Conservation (phyloP, 92 coral and sea anemone species). For the Micromussa lordhowensis region DNA sequence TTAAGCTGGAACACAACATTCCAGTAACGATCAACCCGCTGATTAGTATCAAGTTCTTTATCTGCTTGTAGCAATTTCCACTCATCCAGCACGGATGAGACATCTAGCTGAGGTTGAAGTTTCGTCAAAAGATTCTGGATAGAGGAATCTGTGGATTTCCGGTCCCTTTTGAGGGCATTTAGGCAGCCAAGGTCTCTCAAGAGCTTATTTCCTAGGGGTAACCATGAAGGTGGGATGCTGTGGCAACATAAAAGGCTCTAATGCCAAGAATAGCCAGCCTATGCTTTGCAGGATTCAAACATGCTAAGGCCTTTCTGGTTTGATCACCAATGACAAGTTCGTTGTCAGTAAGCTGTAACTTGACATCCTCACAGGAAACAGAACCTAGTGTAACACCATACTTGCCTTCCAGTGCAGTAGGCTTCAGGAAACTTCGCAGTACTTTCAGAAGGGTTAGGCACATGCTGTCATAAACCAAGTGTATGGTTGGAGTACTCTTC, state of each 20-base stretch:
- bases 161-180: too few species aligned
- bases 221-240: constrained; percentile 53
- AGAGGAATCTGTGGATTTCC: constrained; percentile 41
- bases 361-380: constrained; percentile 48
- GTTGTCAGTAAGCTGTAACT: constrained; percentile 50
- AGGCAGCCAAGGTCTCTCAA: too few species aligned
- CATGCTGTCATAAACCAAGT: too few species aligned
- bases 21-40: constrained; percentile 43
- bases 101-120: constrained; percentile 49
- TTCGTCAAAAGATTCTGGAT: constrained; percentile 47
- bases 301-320: constrained; percentile 61
- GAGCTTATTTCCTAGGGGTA: constrained; percentile 28
- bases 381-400: constrained; percentile 47
- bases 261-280: constrained; percentile 58
- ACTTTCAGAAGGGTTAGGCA: not conserved
- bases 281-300: constrained; percentile 63
- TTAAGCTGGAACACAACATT: constrained; percentile 54
- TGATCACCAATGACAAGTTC: constrained; percentile 61
- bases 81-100: constrained; percentile 50
- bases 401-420: constrained; percentile 38
- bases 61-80: constrained; percentile 58
- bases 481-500: constrained; percentile 49
- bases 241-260: constrained; percentile 50
- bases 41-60: constrained; percentile 1
- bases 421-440: constrained; percentile 45